Conservation (phyloP, 2,113 vertebrate species). For the Psophia crepitans region DNA sequence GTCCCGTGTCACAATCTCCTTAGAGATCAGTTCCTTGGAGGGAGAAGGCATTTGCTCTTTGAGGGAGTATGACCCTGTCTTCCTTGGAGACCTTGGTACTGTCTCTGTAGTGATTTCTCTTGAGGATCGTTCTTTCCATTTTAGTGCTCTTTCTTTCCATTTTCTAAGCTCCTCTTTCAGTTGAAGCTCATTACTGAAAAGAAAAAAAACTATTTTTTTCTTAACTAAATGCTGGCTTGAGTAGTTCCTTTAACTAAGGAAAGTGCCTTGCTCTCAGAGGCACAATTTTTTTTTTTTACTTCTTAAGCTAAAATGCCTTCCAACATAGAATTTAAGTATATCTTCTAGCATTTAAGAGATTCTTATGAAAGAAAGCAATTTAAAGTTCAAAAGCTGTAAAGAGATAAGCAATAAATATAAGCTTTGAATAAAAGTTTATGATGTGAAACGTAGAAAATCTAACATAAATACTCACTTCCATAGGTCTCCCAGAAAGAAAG, state of each 20-base stretch:
- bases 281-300: neutral
- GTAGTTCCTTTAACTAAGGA: neutral
- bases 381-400: neutral
- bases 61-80: neutral
- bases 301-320: neutral
- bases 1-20: neutral
- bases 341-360: neutral
- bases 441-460: neutral
- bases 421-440: neutral
- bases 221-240: too few relatives aligned
- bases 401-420: neutral
- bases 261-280: neutral
- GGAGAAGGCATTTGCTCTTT: neutral
- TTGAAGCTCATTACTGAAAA: slow-evolving; percentile 23
- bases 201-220: too few relatives aligned
- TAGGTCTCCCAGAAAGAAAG: neutral
- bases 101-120: neutral
- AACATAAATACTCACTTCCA: neutral
- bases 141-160: slow-evolving; percentile 54
- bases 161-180: slow-evolving; percentile 63
- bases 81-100: slow-evolving; percentile 45
- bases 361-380: neutral
- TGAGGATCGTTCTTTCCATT: neutral
- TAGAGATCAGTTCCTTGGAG: neutral
- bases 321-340: neutral